These are phyloP conservation scores for Peromyscus melanophrys DNA, from an alignment of 2,797 vertebrate species.

Conservation along the genomic window DNA sequence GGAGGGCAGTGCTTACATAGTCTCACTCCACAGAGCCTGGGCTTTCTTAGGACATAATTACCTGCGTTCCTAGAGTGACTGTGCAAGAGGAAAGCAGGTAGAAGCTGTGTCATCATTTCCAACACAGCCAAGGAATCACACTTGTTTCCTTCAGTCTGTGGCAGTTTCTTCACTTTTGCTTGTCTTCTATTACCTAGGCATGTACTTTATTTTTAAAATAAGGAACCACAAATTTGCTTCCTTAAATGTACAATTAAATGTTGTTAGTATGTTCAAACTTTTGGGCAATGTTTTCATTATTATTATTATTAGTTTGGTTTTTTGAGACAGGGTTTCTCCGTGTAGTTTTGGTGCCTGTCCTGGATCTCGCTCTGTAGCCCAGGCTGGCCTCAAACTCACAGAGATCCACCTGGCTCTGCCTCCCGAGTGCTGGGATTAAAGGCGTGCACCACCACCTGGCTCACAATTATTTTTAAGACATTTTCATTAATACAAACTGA, in stretches of 20 bases:
- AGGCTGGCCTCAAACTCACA: no score
- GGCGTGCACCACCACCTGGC: no score
- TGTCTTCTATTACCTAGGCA: background rate
- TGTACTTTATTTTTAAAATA: background rate
- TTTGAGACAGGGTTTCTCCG: no score
- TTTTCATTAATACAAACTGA: background rate
- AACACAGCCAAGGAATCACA: background rate
- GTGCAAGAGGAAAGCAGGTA: background rate
- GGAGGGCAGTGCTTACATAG: background rate
- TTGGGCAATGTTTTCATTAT: background rate
- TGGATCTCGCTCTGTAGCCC: no score
- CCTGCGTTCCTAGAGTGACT: background rate
- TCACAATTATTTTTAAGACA: background rate
- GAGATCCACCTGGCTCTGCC: no score
- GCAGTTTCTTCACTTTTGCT: background rate
- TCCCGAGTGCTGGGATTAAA: no score
- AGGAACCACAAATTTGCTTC: background rate
- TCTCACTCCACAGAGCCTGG: background rate
- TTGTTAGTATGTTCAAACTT: conserved; percentile 1
- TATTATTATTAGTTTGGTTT: no score
- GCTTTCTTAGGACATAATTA: background rate
- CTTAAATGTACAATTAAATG: background rate
- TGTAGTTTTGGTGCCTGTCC: no score
- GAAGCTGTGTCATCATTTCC: background rate
- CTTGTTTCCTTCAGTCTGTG: background rate